Evolutionary conservation across 2,888 invertebrate species (phyloP).

Genomic region (Patella caerulea): DNA sequence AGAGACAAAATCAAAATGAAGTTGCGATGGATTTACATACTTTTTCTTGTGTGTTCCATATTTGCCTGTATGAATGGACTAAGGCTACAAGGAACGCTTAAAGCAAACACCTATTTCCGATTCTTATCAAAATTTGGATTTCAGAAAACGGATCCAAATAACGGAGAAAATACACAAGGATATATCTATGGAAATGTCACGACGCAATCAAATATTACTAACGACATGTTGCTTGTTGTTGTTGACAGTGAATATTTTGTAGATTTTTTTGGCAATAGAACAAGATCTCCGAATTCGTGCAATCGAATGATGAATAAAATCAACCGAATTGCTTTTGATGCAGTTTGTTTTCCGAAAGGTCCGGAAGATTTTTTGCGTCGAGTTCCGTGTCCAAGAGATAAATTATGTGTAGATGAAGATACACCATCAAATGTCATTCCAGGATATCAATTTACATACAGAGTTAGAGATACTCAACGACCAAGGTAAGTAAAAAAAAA

Average conservation of each 20-base stretch:
- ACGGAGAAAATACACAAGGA: conserved; percentile 88
- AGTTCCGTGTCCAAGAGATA: conserved; percentile 85
- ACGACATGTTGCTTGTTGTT: conserved; percentile 87
- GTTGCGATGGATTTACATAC: not conserved
- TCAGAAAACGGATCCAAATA: conserved; percentile 92
- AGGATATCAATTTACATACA: conserved; percentile 93
- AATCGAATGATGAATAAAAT: conserved; percentile 88
- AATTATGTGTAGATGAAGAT: conserved; percentile 87
- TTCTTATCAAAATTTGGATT: conserved; percentile 96
- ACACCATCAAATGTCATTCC: conserved; percentile 86
- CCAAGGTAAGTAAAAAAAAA: conserved; percentile 79
- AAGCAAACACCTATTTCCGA: conserved; percentile 77
- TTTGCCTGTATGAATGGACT: conserved; percentile 35
- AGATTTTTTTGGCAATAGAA: conserved; percentile 88
- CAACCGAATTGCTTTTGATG: conserved; percentile 87
- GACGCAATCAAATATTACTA: conserved; percentile 72
- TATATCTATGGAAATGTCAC: conserved; percentile 97
- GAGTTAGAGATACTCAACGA: conserved; percentile 88
- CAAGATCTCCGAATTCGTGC: conserved; percentile 78
- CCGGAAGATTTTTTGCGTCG: conserved; percentile 84
- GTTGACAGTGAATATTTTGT: conserved; percentile 90
- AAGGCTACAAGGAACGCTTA: conserved; percentile 68
- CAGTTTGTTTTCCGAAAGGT: conserved; percentile 84
- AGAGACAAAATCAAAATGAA: not conserved
- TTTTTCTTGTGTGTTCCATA: not conserved